Percentiles rank a stretch among this genome's conserved stretches.
Conservation (phyloP, 2,113 vertebrate species). For the Galemys pyrenaicus region DNA sequence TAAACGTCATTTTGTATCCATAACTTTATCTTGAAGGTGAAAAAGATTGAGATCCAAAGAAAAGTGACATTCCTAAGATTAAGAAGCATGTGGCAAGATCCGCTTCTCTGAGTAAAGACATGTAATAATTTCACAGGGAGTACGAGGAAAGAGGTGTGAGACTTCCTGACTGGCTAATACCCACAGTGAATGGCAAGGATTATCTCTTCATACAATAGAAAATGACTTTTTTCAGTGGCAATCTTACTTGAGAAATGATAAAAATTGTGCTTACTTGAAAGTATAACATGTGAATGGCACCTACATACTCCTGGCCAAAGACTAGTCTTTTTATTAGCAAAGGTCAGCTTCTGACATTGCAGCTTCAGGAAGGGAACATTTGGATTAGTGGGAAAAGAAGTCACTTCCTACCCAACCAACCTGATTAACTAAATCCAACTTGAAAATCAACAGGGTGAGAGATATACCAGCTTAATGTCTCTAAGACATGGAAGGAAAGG, state of each 20-base stretch:
- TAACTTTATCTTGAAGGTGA: background rate
- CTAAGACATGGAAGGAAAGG: background rate
- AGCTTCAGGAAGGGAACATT: background rate
- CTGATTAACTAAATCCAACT: background rate
- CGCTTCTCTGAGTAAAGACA: background rate
- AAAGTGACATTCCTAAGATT: background rate
- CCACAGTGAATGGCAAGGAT: background rate
- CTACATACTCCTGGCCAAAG: background rate
- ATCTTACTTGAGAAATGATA: background rate
- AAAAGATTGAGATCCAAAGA: background rate
- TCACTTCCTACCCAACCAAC: no score
- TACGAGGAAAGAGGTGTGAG: background rate
- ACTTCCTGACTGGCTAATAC: background rate
- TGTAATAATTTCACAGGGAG: background rate
- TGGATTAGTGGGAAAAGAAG: background rate
- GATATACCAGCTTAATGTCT: background rate
- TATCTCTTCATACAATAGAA: background rate
- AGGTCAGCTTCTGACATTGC: background rate
- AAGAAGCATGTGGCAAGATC: background rate
- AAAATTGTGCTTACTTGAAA: background rate
- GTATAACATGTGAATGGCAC: background rate
- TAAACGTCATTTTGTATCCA: background rate
- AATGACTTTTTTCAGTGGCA: background rate
- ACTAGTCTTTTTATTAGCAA: background rate
- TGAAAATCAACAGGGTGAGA: background rate